phyloP scores from a whole-genome alignment of 2,797 vertebrate species.

The Falco columbarius region DNA sequence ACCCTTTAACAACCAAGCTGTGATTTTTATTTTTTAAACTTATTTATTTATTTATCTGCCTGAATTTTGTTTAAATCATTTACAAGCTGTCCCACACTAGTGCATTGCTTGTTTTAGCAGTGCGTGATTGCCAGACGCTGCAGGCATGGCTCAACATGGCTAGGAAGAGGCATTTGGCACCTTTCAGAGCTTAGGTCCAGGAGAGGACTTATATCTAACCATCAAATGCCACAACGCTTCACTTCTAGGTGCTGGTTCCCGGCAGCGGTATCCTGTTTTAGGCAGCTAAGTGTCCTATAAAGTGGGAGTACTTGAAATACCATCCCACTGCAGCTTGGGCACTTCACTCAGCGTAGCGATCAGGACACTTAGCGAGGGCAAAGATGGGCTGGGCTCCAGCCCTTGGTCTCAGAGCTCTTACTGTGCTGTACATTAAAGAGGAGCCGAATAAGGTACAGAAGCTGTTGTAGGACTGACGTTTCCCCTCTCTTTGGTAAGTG shows the following conservation, averaged over 20 bases:
- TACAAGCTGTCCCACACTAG: background rate
- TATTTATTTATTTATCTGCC: background rate
- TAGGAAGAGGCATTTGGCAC: background rate
- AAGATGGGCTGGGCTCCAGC: conserved; percentile 56
- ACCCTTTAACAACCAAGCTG: background rate
- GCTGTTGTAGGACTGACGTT: background rate
- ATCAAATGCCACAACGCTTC: background rate
- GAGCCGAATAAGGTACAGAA: background rate
- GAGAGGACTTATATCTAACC: background rate
- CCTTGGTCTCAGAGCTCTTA: conserved; percentile 24
- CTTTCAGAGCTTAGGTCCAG: background rate
- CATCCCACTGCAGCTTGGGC: background rate
- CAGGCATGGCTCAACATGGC: background rate
- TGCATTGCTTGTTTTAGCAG: background rate
- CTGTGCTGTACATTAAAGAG: background rate
- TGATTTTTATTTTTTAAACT: background rate
- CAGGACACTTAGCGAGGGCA: background rate
- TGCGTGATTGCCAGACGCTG: background rate
- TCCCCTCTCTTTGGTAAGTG: background rate
- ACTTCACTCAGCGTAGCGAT: conserved; percentile 45
- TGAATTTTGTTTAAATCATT: background rate
- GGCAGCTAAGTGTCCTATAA: conserved; percentile 28
- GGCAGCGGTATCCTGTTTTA: background rate
- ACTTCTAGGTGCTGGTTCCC: background rate
- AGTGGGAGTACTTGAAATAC: conserved; percentile 54